These are phyloP conservation scores for Sisor rabdophorus DNA, from an alignment of 2,113 vertebrate species.

Conservation along the genomic window DNA sequence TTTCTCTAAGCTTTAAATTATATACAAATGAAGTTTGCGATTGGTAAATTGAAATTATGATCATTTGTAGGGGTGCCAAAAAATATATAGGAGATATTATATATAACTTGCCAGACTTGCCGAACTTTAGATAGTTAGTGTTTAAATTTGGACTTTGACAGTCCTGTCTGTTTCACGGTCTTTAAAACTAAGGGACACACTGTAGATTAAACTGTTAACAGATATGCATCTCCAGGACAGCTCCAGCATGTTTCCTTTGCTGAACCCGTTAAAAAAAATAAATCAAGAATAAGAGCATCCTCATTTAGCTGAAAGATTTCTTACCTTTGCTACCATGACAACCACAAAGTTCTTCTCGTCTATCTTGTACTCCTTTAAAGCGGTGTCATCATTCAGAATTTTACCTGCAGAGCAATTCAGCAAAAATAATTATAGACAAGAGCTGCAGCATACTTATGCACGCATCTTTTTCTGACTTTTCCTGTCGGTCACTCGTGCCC, in stretches of 20 bases:
- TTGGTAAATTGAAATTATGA: too few species aligned
- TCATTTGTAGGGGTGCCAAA: too few species aligned
- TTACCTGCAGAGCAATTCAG: constrained; percentile 75
- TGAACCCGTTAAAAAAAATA: background rate
- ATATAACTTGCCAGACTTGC: too few species aligned
- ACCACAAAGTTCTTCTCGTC: constrained; percentile 98
- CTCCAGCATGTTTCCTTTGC: background rate
- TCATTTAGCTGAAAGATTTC: background rate
- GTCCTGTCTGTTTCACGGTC: background rate
- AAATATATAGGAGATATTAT: too few species aligned
- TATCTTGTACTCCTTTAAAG: constrained; percentile 95
- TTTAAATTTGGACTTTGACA: too few species aligned
- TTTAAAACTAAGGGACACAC: background rate
- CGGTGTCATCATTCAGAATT: constrained; percentile 90
- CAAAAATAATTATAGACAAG: constrained; percentile 14
- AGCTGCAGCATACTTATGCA: background rate
- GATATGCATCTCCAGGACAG: background rate
- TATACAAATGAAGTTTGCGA: too few species aligned
- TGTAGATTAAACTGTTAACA: background rate
- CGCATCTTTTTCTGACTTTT: background rate
- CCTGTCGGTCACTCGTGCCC: background rate
- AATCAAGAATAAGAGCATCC: background rate
- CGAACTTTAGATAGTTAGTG: background rate
- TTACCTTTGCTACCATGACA: constrained; percentile 96
- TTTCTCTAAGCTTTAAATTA: too few species aligned